Percentiles rank a stretch among this genome's conserved stretches.
These are phyloP conservation scores for Metridium senile DNA, from an alignment of 92 coral and sea anemone genomes.

Conservation along the genomic window DNA sequence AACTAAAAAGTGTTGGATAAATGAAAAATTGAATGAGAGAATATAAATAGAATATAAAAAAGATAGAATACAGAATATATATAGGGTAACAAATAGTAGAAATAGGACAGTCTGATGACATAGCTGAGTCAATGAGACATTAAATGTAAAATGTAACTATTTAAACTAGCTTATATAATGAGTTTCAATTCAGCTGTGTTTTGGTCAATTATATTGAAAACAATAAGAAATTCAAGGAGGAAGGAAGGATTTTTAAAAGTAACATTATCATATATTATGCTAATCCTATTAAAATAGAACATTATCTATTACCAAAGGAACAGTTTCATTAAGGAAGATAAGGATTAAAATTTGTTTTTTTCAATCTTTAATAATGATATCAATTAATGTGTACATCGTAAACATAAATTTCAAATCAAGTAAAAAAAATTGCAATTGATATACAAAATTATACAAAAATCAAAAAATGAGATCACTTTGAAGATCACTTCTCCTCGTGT, in stretches of 20 bases:
- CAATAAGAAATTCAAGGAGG: background rate
- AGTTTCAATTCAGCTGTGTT: background rate
- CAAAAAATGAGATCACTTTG: too few relatives aligned
- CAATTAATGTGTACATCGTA: too few relatives aligned
- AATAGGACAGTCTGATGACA: too few relatives aligned
- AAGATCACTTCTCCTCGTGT: too few relatives aligned
- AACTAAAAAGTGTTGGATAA: background rate
- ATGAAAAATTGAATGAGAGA: background rate
- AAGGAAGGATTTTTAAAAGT: background rate
- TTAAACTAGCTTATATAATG: background rate
- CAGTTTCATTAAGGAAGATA: background rate
- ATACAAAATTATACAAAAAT: too few relatives aligned
- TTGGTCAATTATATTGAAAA: background rate
- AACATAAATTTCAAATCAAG: too few relatives aligned
- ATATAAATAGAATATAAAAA: too few relatives aligned
- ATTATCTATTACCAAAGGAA: background rate
- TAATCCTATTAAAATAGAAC: background rate
- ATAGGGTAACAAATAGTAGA: too few relatives aligned
- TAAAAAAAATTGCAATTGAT: too few relatives aligned
- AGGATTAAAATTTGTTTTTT: too few relatives aligned
- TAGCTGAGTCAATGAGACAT: background rate
- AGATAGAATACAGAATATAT: too few relatives aligned
- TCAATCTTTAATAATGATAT: too few relatives aligned
- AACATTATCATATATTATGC: background rate
- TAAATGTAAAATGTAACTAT: background rate